Conservation (phyloP, 2,797 vertebrate genomes). For the Allobates femoralis region DNA sequence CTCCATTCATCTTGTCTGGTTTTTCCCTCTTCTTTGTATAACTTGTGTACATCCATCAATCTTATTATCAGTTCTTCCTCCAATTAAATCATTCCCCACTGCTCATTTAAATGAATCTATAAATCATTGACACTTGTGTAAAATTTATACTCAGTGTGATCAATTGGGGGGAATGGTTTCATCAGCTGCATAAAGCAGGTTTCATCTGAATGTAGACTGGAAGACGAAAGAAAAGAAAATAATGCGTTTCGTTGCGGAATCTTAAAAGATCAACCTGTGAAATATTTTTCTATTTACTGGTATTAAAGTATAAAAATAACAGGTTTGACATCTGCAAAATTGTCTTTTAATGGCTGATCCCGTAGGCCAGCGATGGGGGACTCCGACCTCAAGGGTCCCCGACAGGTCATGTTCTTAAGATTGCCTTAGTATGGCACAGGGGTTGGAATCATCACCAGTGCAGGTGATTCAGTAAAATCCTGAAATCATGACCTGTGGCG, state of each 20-base stretch:
- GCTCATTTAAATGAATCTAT: slow-evolving; percentile 50
- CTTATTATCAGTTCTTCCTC: slow-evolving; percentile 42
- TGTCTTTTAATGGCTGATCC: too few relatives aligned
- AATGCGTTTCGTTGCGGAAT: neutral
- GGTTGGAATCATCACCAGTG: too few relatives aligned
- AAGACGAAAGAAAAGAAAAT: too few relatives aligned
- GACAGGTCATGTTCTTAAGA: too few relatives aligned
- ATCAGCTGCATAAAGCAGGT: neutral
- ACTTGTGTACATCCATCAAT: slow-evolving; percentile 38
- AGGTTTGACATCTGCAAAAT: slow-evolving; percentile 10
- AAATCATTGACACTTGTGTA: slow-evolving; percentile 37
- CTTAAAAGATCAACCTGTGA: neutral
- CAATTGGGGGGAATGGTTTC: slow-evolving; percentile 26
- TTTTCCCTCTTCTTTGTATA: slow-evolving; percentile 39
- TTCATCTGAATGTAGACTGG: neutral
- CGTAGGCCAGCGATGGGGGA: too few relatives aligned
- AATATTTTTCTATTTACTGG: neutral
- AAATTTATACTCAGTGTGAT: slow-evolving; percentile 27
- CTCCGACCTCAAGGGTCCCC: too few relatives aligned
- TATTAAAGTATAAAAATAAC: neutral
- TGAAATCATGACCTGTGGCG: too few relatives aligned
- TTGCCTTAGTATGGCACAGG: too few relatives aligned
- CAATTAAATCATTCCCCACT: slow-evolving; percentile 52
- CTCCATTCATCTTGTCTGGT: slow-evolving; percentile 38
- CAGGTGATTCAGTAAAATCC: too few relatives aligned